Base-by-base conservation (phyloP, 2,888 invertebrate species). In the Watsonalla binaria region DNA sequence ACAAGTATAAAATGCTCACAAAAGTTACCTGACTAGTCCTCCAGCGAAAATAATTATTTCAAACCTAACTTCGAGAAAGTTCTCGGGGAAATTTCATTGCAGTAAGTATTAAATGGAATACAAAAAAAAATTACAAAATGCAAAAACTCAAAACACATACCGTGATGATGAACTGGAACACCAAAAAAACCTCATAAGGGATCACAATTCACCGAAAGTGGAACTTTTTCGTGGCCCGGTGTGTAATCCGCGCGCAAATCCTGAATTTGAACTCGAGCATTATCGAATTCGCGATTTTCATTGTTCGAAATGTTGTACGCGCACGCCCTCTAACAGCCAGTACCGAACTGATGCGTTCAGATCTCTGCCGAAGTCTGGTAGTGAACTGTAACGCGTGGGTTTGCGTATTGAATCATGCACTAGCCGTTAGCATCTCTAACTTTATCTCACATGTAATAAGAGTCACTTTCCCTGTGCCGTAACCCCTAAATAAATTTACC, bases 301-400 rank as follows among this genome's bases (percentile, higher is more conserved):
- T 76, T 59, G 73, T 76, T 62, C 61, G 65, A 68, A 70, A 61
- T 61, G 61, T 63, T 59, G 68, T 70, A 82, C 88, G 84, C 85
- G 85, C 82, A 82, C 80, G 74, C 77, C 65, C 73, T 59, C 15
- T 64, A 74, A 63, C 78, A 58, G 74, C 70, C 76, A 63, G 70
- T 71, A 65, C 65, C 66, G 65, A 69, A 86, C 86, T 87, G 85
- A 76, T 76, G 80, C 68, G 75, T 65, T 72, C 67, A 70, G 72
- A 77, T 81, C 78, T 76, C 74, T 77, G 70, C 61, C 72, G 61
- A 74, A 73, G 71, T 76, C 76, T 66, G 24, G 63, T 74, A 69
- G 71, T 76, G 80, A 82, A 82, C 76, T 70, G 75, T 82, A 82
- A 78, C 75, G 85, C 85, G 86, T 86, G 84, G 83, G 84, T 68